phyloP scores from a whole-genome alignment of 2,797 vertebrate genomes.

The Acrossocheilus fasciatus region DNA sequence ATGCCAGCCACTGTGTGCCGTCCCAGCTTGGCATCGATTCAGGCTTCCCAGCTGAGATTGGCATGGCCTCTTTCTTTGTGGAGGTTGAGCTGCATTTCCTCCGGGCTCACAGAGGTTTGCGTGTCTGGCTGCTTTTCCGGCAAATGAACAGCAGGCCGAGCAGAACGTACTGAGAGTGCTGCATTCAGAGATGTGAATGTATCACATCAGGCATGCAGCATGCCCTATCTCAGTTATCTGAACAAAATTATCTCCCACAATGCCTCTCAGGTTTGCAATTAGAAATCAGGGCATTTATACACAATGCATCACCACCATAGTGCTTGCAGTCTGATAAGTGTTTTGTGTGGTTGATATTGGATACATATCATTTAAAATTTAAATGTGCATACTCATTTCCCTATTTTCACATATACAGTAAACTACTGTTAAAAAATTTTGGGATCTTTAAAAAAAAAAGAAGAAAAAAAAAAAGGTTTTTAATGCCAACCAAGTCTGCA shows the following conservation, averaged over 20 bases:
- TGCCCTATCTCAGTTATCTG: constrained; percentile 2
- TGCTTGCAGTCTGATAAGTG: not conserved
- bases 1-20: constrained; percentile 51
- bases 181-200: constrained; percentile 25
- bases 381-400: not conserved
- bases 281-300: not conserved
- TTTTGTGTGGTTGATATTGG: not conserved
- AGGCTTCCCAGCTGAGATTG: constrained; percentile 53
- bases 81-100: constrained; percentile 64
- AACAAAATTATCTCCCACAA: not conserved
- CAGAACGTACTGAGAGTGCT: constrained; percentile 19
- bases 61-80: constrained; percentile 53
- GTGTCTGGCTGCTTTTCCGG: constrained; percentile 19
- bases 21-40: constrained; percentile 50
- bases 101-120: constrained; percentile 33
- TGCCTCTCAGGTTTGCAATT: constrained; percentile 5
- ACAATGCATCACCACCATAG: not conserved
- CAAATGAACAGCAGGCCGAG: constrained; percentile 29
- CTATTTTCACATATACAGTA: not conserved
- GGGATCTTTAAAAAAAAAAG: not conserved
- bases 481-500: not conserved
- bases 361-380: not conserved
- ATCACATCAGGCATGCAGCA: constrained; percentile 18
- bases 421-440: not conserved
- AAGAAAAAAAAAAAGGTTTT: too few relatives aligned